Base-by-base conservation (phyloP, 2,888 invertebrate genomes). In the Crematogaster levior region DNA sequence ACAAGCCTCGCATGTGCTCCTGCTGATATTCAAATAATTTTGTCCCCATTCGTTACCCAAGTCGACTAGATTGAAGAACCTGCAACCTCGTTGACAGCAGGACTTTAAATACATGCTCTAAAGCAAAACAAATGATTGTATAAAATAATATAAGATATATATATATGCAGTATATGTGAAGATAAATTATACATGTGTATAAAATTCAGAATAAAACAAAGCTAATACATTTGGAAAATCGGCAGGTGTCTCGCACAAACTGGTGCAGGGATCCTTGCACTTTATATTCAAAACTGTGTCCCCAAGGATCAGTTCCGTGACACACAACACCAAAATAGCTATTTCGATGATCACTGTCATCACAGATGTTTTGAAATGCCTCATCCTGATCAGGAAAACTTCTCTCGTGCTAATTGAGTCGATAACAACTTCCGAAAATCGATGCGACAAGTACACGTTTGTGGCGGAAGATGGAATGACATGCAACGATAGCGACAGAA, bases 1-100 rank as follows among this genome's bases (percentile, higher is more conserved):
- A 94, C 94, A 92, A 70, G 91, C 89, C 80, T 92, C 90, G 63
- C 94, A 94, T 21, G 91, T 92, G 85, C 92, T 92, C 81, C 91
- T 91, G 0, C 93, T 94, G 27, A 86, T 86, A 82, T 93, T 94
- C 40, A 92, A 85, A 68, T 86, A 92, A 75, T 90, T 91, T 3
- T 89, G 87, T 58, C 92, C 91, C 9, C 92, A 84, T 60, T 91
- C 91, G 27, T 90, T 89, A 46, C 86, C 88, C 43, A 92, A 86
- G 82, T 94, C 92, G 18, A 93, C 92, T 15, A 94, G 90, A 89
- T 93, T 94, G 84, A 93, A 94, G 84, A 94, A 93, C 81, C 94
- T 91, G 84, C 94, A 94, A 40, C 94, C 94, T 74, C 94, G 91
- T 72, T 94, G 93, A 85, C 94, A 94, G 81, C 93, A 93, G 0